Evolutionary conservation across 2,888 invertebrate species (phyloP), one percentile per base, ranked within the genome.

Genomic region (Leptarthrus brevirostris): DNA sequence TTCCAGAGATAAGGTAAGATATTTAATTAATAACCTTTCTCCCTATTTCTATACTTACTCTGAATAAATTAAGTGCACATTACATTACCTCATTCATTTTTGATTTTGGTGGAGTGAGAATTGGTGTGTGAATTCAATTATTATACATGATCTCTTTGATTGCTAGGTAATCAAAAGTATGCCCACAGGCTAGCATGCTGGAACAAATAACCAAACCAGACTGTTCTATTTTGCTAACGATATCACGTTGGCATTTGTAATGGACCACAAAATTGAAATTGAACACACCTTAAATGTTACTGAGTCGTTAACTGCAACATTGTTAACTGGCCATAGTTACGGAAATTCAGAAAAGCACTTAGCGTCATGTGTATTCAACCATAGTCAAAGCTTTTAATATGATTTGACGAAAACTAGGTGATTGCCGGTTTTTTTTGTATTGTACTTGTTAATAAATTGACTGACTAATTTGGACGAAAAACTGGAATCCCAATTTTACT

Each of bases 1-100:
- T 14, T 4, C 8, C 18, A 71, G 24, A 71, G 71, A 71, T 16
- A 71, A 71, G 54, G 71, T 71, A 34, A 54, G 71, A 8, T n/a
- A n/a, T 53, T 53, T 53, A 12, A 5, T 8, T 30, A 8, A 30
- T 5, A 30, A n/a, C n/a, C n/a, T n/a, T n/a, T n/a, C n/a, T n/a
- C n/a, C n/a, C n/a, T n/a, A n/a, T n/a, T n/a, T n/a, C n/a, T n/a
- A n/a, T 30, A 30, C 8, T 30, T 3, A 30, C 4, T 30, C 8
- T 30, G 30, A 30, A n/a, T n/a, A n/a, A n/a, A 53, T 24, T 53
- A 53, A 56, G 56, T 30, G 24, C 56, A 16, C 16, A 26, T 12
- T 40, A 40, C 4, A 40, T 12, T 40, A 12, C 12, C 12, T 40
- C n/a, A 3, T 40, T 40, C 3, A 12, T 40, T 2, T 40, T 40